These are phyloP conservation scores for Bucco capensis DNA, from an alignment of 2,113 vertebrate genomes.

Conservation along the genomic window DNA sequence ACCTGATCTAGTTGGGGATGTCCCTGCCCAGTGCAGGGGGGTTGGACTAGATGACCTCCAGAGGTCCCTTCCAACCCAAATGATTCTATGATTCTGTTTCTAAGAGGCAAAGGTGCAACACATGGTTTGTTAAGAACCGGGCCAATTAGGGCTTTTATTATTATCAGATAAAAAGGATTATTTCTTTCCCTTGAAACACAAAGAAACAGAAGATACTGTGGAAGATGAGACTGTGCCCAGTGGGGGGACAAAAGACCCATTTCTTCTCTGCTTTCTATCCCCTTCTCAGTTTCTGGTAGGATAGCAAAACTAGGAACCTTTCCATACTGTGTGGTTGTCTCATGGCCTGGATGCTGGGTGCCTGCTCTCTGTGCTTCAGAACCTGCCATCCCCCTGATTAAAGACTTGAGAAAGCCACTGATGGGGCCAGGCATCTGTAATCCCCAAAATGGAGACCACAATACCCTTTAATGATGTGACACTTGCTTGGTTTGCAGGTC, in stretches of 20 bases:
- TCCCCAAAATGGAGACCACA: accelerated
- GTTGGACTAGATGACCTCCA: no score
- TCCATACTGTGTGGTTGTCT: not conserved
- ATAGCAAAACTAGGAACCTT: not conserved
- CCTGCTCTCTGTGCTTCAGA: not conserved
- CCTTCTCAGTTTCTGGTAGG: not conserved
- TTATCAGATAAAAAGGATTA: not conserved
- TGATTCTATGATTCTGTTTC: not conserved
- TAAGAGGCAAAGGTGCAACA: not conserved
- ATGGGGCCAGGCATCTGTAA: not conserved
- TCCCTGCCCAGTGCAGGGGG: no score
- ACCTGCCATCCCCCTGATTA: not conserved
- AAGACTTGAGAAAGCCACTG: not conserved
- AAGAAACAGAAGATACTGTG: not conserved
- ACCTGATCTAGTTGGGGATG: no score
- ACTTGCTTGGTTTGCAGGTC: not conserved
- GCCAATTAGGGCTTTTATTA: not conserved
- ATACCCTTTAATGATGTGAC: accelerated
- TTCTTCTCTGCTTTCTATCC: not conserved
- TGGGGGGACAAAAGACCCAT: not conserved
- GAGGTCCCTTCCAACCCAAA: no score
- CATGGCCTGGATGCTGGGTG: not conserved
- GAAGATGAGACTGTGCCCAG: not conserved
- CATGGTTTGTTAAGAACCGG: not conserved
- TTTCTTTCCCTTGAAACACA: not conserved